Evolutionary conservation across 2,888 invertebrate species (phyloP).

Genomic region (Tridacna gigas): DNA sequence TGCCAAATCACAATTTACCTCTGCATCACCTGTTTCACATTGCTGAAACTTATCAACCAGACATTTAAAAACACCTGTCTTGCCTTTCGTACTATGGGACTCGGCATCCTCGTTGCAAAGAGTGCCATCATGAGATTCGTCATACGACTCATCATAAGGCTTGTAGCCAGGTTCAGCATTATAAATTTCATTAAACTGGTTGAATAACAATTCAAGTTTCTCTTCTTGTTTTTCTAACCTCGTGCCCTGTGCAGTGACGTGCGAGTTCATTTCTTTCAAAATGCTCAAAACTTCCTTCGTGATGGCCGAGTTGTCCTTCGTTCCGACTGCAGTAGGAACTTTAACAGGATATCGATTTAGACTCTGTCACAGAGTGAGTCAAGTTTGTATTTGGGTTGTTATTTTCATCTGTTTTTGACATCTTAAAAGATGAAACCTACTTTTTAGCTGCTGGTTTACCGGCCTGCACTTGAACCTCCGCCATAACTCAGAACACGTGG

Average conservation of each 20-base stretch:
- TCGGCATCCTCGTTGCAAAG: background rate
- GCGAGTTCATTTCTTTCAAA: conserved; percentile 3
- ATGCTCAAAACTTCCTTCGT: background rate
- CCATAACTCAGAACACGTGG: background rate
- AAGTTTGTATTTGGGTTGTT: too few relatives aligned
- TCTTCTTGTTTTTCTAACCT: conserved; percentile 2
- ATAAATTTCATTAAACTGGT: background rate
- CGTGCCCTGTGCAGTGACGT: background rate
- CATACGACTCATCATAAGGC: conserved; percentile 4
- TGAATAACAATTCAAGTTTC: background rate
- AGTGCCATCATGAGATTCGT: background rate
- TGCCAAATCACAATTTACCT: conserved; percentile 19
- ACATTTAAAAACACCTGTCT: conserved; percentile 16
- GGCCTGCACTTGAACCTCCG: background rate
- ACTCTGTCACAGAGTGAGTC: background rate
- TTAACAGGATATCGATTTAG: background rate
- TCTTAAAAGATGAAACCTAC: background rate
- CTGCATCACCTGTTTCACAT: conserved; percentile 19
- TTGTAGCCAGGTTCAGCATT: background rate
- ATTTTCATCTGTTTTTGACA: background rate
- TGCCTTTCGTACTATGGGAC: background rate
- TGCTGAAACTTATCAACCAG: conserved; percentile 16
- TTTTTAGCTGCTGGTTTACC: background rate
- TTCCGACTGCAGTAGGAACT: background rate
- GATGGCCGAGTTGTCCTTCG: background rate